Percentiles rank a stretch among this genome's conserved stretches.
Conservation (phyloP, 2,888 invertebrate genomes). For the Deilephila elpenor region DNA sequence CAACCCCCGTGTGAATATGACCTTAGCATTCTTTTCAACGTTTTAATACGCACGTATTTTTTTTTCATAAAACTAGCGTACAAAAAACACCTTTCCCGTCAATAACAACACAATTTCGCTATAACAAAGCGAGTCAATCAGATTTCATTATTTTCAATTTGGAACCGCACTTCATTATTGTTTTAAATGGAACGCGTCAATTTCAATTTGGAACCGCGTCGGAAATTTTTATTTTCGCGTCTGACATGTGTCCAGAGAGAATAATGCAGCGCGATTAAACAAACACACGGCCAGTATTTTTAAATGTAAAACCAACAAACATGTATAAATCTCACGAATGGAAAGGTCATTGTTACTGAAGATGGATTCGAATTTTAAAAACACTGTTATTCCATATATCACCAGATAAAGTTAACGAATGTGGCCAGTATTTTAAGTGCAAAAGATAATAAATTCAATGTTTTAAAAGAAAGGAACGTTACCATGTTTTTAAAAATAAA, state of each 20-base stretch:
- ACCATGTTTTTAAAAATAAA: conserved; percentile 7
- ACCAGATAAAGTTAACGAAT: conserved; percentile 18
- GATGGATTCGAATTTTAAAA: conserved; percentile 25
- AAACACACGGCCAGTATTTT: conserved; percentile 37
- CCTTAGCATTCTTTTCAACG: conserved; percentile 54
- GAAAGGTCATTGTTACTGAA: conserved; percentile 22
- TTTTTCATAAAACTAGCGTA: neutral
- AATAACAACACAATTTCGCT: conserved; percentile 47
- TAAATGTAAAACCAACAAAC: conserved; percentile 10
- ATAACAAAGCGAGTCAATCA: conserved; percentile 64
- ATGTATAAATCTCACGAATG: conserved; percentile 14
- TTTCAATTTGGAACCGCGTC: conserved; percentile 74
- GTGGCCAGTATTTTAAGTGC: conserved; percentile 33
- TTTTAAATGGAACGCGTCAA: conserved; percentile 82
- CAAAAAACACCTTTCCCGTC: conserved; percentile 17
- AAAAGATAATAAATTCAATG: conserved; percentile 8
- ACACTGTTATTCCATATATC: conserved; percentile 18
- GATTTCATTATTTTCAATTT: conserved; percentile 78
- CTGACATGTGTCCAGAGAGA: conserved; percentile 64
- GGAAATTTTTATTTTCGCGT: conserved; percentile 60
- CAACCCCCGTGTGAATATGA: conserved; percentile 71
- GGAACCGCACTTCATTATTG: conserved; percentile 68
- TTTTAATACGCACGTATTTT: neutral
- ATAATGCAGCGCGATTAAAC: conserved; percentile 57
- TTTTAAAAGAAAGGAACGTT: neutral